phyloP scores from a whole-genome alignment of 2,888 invertebrate species.

The Scelioninae gen. 2 region DNA sequence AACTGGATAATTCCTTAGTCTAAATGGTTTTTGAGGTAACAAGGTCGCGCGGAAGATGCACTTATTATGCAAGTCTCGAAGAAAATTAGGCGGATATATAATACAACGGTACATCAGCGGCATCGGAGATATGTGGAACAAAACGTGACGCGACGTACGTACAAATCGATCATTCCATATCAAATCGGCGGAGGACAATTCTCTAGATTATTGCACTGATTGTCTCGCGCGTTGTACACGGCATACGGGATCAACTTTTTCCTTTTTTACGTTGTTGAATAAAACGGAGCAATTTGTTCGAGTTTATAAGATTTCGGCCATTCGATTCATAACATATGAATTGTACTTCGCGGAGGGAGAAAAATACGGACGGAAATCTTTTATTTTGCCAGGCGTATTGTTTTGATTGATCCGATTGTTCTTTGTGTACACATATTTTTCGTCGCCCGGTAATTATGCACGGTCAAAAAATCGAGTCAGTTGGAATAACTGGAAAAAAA shows the following conservation, averaged over 20 bases:
- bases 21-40: slow-evolving; percentile 61
- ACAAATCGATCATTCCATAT: slow-evolving; percentile 60
- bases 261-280: slow-evolving; percentile 32
- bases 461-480: not conserved
- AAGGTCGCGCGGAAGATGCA: slow-evolving; percentile 61
- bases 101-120: slow-evolving; percentile 61
- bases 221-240: slow-evolving; percentile 45
- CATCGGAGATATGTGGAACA: slow-evolving; percentile 67
- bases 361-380: slow-evolving; percentile 16
- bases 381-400: slow-evolving; percentile 13
- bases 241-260: slow-evolving; percentile 44
- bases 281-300: slow-evolving; percentile 49
- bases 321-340: slow-evolving; percentile 30
- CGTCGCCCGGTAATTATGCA: not conserved
- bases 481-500: no score
- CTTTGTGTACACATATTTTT: slow-evolving; percentile 1
- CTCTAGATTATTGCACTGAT: slow-evolving; percentile 56
- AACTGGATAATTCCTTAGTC: slow-evolving; percentile 54
- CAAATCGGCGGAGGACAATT: slow-evolving; percentile 58
- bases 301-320: slow-evolving; percentile 45
- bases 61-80: slow-evolving; percentile 65
- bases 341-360: slow-evolving; percentile 16
- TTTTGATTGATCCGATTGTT: slow-evolving; percentile 43
- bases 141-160: slow-evolving; percentile 66
- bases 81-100: slow-evolving; percentile 64